Evolutionary conservation across 1,140 invertebrate species (phyloP), one percentile per base, ranked within the genome.

Genomic region (Lerema accius): DNA sequence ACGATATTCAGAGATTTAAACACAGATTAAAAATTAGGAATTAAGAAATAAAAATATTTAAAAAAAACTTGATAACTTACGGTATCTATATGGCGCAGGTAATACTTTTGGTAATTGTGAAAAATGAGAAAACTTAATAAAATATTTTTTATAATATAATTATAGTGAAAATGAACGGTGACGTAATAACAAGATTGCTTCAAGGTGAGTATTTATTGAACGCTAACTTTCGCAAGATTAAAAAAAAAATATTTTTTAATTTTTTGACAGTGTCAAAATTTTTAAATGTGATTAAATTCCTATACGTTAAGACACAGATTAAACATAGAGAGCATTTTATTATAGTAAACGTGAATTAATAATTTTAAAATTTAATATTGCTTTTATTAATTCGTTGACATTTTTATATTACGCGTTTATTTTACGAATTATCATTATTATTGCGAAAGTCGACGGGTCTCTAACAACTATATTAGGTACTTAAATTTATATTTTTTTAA

Each of bases 301-400:
- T 28, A 28, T 40, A 46, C n/a, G 43, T 46, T 26, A 46, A 45
- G 4, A 55, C 43, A 37, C 16, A 65, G 37, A 62, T 63, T 64
- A 49, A 50, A 51, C 50, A 42, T 64, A 82, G 82, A 81, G 78
- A 78, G 71, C 80, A 45, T 69, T 62, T 61, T 55, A 68, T 61
- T 67, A 61, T 51, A 32, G 3, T 32, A 63, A 69, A 35, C 40
- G 28, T 53, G 37, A 53, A 55, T 43, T 28, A n/a, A 40, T 7
- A 26, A 55, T 55, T 55, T 55, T 45, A 67, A 49, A 63, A 67
- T 73, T 77, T 76, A 79, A 65, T 86, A 89, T 89, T 89, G 86
- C 86, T 89, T 86, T 71, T 48, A 53, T 68, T 78, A 89, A 85
- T 86, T 89, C 82, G 80, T 86, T 84, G 78, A 82, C 63, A 76